Base-by-base conservation (phyloP, 2,797 vertebrate species). In the Halcyon chelicuti region DNA sequence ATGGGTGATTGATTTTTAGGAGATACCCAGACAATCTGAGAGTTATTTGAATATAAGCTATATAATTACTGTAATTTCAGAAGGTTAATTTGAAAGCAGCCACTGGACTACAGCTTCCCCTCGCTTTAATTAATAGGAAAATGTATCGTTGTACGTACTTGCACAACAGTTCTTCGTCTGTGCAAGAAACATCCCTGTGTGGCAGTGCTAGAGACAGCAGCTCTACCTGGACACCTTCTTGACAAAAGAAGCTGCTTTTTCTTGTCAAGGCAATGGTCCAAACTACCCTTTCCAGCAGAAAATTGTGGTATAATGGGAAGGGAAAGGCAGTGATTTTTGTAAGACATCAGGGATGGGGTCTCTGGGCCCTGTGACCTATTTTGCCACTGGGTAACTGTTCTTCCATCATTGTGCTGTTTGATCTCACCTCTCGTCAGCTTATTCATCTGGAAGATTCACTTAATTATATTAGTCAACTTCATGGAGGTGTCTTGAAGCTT, bases 381-480 rank as follows among this genome's bases (percentile, higher is more conserved):
- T 85, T 94, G 77, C 81, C 52, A 46, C 21, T 0, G 2, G 65
- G 9, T 62, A 51, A 46, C 61, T 57, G 33, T 21, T 83, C 79
- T 58, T 93, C 73, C 63, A 19, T 76, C 51, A 2, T 61, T 25
- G 61, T 84, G 51, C 67, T 87, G 61, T 63, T 95, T 93, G 90
- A 88, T 87, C 93, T 93, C 79, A 35, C 52, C 90, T 86, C 83
- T 92, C 55, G 51, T 85, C 76, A 46, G 67, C 74, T 94, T 67
- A 88, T 93, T 93, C 88, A 90, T 92, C 91, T 88, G 76, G 47
- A 52, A 96, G 90, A 90, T 82, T 75, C 86, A 29, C 73, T 85
- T 94, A 95, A 96, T 95, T 94, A 92, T 90, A 88, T 94, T 82
- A 95, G 88, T 76, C 93, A 94, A 76, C 96, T 90, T 95, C 94